Evolutionary conservation across 2,797 vertebrate species (phyloP), one percentile per base, ranked within the genome.

Genomic region (Amphiprion clarkii): DNA sequence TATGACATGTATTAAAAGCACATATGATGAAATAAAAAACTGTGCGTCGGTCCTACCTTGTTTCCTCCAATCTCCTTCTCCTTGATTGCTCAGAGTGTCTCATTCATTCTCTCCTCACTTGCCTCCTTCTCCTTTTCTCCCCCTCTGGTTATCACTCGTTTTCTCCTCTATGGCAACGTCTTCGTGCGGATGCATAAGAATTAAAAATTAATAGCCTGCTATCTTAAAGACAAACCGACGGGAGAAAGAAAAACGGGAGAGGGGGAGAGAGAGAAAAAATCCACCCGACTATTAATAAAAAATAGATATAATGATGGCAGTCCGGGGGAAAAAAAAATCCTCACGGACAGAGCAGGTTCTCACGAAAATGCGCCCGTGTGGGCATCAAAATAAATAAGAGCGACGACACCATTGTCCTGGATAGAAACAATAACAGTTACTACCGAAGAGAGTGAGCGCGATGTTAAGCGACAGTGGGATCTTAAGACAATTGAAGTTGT

Each of bases 141-240:
- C 76, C 85, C 82, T 89, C 88, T 88, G 87, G 75, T 91, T 89
- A 90, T 92, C 88, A 66, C 90, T 92, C 85, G 89, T 85, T 90
- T 87, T 85, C 88, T 87, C 86, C 91, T 84, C 82, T 89, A 87
- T 86, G 88, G 81, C 92, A 79, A 84, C 88, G 91, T 95, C 93
- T 94, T 95, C 93, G 92, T 93, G 92, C 90, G 87, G 91, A 95
- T 94, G 92, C 94, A 95, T 94, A 92, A 88, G 93, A 94, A 95
- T 95, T 85, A 94, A 94, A 94, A 93, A 94, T 92, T 85, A 89
- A 95, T 92, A 87, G 88, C 85, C 79, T 78, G 87, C 78, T 87
- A 80, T 88, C 89, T 90, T 89, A 88, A 85, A 90, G 86, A 87
- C 81, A 81, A 89, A 81, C 75, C 76, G 68, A 80, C 59, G 25